phyloP scores from a whole-genome alignment of 2,113 vertebrate species.

The Atractosteus spatula region DNA sequence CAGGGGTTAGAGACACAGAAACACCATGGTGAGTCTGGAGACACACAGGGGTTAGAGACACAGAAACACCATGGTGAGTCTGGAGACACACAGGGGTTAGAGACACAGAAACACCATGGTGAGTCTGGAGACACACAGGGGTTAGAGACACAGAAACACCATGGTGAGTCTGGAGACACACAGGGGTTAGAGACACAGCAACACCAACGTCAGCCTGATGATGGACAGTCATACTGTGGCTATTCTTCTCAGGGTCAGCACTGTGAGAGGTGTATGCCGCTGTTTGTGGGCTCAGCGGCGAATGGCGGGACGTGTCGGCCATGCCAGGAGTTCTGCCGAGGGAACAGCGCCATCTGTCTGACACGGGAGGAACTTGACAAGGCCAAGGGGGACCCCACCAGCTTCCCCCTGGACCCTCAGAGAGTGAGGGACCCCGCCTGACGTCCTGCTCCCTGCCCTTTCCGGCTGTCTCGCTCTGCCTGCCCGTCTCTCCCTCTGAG shows the following conservation, averaged over 20 bases:
- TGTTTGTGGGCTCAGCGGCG: conserved; percentile 82
- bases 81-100: not conserved
- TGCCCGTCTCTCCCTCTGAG: too few species aligned
- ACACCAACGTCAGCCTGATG: not conserved
- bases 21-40: not conserved
- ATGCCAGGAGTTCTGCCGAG: conserved; percentile 78
- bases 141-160: not conserved
- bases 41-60: not conserved
- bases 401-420: conserved; percentile 68
- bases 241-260: conserved; percentile 67
- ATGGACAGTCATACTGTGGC: not conserved
- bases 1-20: not conserved
- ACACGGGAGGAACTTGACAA: conserved; percentile 75
- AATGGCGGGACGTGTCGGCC: conserved; percentile 80
- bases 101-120: too few species aligned
- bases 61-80: not conserved
- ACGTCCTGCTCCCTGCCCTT: too few species aligned
- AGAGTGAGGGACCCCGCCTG: conserved; percentile 1
- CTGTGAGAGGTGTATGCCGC: conserved; percentile 85
- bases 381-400: conserved; percentile 63
- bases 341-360: conserved; percentile 81
- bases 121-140: not conserved
- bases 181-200: not conserved
- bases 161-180: not conserved
- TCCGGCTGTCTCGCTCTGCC: too few species aligned